phyloP scores from a whole-genome alignment of 2,888 invertebrate genomes.

The Melikaiella ostensackeni region DNA sequence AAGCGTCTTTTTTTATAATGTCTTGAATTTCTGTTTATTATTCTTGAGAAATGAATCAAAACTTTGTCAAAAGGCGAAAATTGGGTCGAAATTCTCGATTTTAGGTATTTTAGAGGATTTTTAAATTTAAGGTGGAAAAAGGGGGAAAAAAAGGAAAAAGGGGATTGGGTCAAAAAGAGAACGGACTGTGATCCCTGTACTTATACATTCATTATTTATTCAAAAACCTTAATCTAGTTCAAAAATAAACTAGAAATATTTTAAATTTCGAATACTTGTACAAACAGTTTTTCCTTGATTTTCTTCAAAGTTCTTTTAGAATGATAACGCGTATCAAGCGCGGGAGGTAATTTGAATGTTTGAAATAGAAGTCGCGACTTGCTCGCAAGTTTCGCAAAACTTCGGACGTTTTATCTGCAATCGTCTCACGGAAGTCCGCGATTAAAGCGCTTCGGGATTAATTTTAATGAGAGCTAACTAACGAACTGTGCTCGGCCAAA shows the following conservation, averaged over 20 bases:
- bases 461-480: conserved; percentile 56
- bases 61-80: too few species aligned
- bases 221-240: too few species aligned
- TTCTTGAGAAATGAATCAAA: too few species aligned
- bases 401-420: conserved; percentile 49
- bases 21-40: too few species aligned
- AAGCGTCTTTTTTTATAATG: too few species aligned
- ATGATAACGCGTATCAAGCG: conserved; percentile 30
- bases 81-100: too few species aligned
- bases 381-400: conserved; percentile 42
- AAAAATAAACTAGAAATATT: neutral
- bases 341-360: conserved; percentile 35
- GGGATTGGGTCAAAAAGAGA: too few species aligned
- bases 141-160: too few species aligned
- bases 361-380: conserved; percentile 37
- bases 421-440: conserved; percentile 41
- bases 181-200: too few species aligned
- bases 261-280: neutral
- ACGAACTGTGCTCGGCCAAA: conserved; percentile 44
- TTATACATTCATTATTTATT: too few species aligned
- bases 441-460: conserved; percentile 50
- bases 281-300: neutral
- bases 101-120: too few species aligned
- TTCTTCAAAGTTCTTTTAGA: conserved; percentile 5
- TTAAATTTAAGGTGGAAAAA: too few species aligned